Evolutionary conservation across 2,797 vertebrate genomes (phyloP), one percentile per base, ranked within the genome.

Genomic region (Perdix hodgsoniae): DNA sequence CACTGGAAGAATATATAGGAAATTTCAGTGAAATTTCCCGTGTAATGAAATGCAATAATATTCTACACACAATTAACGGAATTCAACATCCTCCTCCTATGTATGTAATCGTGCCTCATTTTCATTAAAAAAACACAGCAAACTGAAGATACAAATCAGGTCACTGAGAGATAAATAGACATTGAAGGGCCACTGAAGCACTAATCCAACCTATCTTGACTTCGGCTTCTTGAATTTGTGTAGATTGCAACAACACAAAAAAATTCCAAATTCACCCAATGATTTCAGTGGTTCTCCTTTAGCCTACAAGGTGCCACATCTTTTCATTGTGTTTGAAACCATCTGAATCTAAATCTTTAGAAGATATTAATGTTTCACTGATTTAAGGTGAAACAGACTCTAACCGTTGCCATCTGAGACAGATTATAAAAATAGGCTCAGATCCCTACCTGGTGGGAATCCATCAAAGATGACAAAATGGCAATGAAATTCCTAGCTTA

Each of bases 101-200:
- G 50, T 66, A 49, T 0, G 19, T 66, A 67, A 33, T 91, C 94
- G 86, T 92, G 52, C 60, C 86, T 86, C 11, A 24, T 89, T 89
- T 85, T 86, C 35, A 59, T 83, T 92, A 91, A 96, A 95, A 88
- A 94, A 86, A 52, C 76, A 81, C 40, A 65, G 63, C 82, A 93
- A 91, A 92, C 84, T 60, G 84, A 90, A 93, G 60, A 83, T 18
- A 90, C 2, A 57, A 83, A 87, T 83, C 82, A 52, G 64, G 56
- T 65, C 91, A 76, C 73, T 83, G 39, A 79, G 87, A 83, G 89
- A 95, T 60, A 95, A 78, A 73, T 65, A 66, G 83, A 93, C 94
- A 96, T 92, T 90, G 89, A 93, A 96, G 84, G 94, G 90, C 91
- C 73, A 93, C 73, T 86, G 94, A 96, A 95, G 86, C 88, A 95